Evolutionary conservation across 2,113 vertebrate genomes (phyloP).

Genomic region (Lepus europaeus): DNA sequence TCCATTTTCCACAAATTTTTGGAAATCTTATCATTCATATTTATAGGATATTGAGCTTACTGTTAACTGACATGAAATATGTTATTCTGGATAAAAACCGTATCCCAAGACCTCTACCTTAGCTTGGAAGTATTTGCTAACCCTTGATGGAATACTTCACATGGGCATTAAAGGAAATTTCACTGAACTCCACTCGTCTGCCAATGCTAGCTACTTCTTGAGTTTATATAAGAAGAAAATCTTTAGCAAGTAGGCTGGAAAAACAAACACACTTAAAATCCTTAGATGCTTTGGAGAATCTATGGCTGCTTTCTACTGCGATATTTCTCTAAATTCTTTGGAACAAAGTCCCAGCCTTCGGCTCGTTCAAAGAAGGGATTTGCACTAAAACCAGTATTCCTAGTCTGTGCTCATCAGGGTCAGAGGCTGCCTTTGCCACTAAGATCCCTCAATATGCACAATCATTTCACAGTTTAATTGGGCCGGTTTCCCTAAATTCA

Average conservation of each 20-base stretch:
- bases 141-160: neutral
- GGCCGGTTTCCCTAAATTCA: conserved; percentile 58
- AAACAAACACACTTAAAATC: conserved; percentile 69
- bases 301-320: conserved; percentile 42
- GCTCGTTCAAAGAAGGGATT: conserved; percentile 71
- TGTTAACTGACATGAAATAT: conserved; percentile 39
- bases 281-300: conserved; percentile 17
- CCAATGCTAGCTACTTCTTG: neutral
- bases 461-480: conserved; percentile 77
- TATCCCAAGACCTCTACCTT: neutral
- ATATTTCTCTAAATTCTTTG: conserved; percentile 71
- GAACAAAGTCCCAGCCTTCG: conserved; percentile 26
- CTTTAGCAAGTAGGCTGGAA: conserved; percentile 16
- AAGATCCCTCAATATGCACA: conserved; percentile 53
- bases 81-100: conserved; percentile 51
- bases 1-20: too few relatives aligned
- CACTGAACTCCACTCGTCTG: conserved; percentile 5
- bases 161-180: neutral
- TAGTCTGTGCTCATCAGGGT: conserved; percentile 3
- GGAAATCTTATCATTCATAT: neutral
- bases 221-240: conserved; percentile 49
- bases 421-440: conserved; percentile 8
- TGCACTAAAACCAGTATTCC: conserved; percentile 47
- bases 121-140: neutral
- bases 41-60: conserved; percentile 19